Evolutionary conservation across 2,113 vertebrate genomes (phyloP).

Genomic region (Ancistrus triradiatus): DNA sequence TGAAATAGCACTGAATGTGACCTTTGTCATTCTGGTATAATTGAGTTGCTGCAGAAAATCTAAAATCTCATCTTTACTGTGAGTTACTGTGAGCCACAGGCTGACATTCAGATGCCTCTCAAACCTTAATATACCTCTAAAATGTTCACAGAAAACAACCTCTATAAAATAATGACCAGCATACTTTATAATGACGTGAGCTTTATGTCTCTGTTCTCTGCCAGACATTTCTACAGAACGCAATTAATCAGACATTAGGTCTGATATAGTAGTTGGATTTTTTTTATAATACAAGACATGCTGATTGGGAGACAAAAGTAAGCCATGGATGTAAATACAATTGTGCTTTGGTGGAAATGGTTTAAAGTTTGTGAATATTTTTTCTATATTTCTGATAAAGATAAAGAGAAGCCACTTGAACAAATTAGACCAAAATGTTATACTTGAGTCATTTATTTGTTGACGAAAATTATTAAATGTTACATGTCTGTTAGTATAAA

Average conservation of each 20-base stretch:
- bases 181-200: conserved; percentile 20
- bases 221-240: conserved; percentile 3
- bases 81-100: background rate
- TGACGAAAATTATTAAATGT: too few species aligned
- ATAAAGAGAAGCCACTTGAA: too few species aligned
- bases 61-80: conserved; percentile 27
- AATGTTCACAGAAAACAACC: conserved; percentile 14
- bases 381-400: too few species aligned
- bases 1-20: conserved; percentile 27
- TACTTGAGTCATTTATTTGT: too few species aligned
- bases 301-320: too few species aligned
- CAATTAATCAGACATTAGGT: conserved; percentile 12
- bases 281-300: too few species aligned
- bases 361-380: too few species aligned
- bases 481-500: too few species aligned
- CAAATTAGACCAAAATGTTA: too few species aligned
- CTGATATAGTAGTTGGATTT: too few species aligned
- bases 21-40: conserved; percentile 35
- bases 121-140: conserved; percentile 1
- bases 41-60: conserved; percentile 34
- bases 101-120: conserved; percentile 18
- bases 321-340: too few species aligned
- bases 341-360: too few species aligned
- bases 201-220: background rate
- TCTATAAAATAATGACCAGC: background rate